A percentile compares a stretch with the other conserved stretches of the same genome.
Evolutionary conservation across 2,888 invertebrate species (phyloP).

Genomic region (Vannuccia rotundouncinata): DNA sequence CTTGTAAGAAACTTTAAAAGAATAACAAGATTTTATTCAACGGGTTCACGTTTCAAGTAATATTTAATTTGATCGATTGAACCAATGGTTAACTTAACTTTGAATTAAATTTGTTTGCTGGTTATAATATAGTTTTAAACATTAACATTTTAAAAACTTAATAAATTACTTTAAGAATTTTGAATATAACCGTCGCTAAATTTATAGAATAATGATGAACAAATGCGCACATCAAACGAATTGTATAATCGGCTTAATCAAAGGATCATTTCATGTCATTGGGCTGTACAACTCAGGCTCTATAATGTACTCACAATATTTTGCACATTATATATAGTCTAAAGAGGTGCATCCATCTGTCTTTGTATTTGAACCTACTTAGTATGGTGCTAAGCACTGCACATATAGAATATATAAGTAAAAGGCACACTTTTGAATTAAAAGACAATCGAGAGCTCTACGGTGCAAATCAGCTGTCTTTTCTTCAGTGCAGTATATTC

Average conservation of each 20-base stretch:
- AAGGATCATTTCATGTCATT: neutral
- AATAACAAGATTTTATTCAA: no score
- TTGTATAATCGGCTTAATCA: neutral
- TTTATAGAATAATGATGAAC: no score
- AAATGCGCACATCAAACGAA: neutral
- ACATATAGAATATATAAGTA: neutral
- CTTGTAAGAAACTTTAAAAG: neutral
- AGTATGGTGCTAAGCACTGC: neutral
- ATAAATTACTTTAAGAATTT: no score
- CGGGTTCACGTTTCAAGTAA: no score
- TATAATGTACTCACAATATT: neutral
- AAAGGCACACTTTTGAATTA: neutral
- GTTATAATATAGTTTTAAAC: no score
- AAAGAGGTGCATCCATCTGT: no score
- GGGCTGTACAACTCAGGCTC: neutral
- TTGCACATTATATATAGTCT: neutral
- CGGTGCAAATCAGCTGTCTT: no score
- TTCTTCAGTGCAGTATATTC: no score
- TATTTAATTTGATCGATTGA: neutral
- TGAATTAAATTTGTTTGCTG: neutral
- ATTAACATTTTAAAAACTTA: no score
- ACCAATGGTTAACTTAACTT: no score
- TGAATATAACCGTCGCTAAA: no score
- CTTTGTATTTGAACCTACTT: neutral
- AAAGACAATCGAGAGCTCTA: neutral